These are phyloP conservation scores for Bos taurus DNA, from an alignment of 2,113 vertebrate species.

Conservation along the genomic window DNA sequence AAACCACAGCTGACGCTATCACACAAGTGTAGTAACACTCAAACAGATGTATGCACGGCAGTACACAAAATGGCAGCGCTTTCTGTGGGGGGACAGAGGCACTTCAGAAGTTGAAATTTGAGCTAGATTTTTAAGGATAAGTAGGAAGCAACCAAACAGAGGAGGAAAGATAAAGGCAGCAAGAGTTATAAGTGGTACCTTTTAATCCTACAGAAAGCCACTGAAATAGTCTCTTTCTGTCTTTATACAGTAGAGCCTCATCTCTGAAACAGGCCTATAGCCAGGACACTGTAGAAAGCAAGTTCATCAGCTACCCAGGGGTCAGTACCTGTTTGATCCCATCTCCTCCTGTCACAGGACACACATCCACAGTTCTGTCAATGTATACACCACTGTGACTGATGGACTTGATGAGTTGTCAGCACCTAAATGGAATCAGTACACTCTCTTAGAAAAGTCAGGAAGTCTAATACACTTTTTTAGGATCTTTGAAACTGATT, in stretches of 20 bases:
- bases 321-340: neutral
- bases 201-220: neutral
- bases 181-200: neutral
- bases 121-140: constrained; percentile 8
- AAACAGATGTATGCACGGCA: neutral
- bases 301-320: neutral
- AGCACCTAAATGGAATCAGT: neutral
- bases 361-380: neutral
- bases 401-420: neutral
- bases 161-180: neutral
- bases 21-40: neutral
- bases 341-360: neutral
- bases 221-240: neutral
- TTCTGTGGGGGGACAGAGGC: neutral
- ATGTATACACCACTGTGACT: neutral
- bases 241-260: neutral
- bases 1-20: neutral
- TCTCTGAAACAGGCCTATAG: neutral
- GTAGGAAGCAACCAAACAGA: neutral
- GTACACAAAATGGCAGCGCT: neutral
- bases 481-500: neutral
- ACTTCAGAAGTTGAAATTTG: neutral
- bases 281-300: neutral
- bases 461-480: neutral
- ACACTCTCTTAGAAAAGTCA: neutral